phyloP scores from a whole-genome alignment of 2,888 invertebrate genomes.

The Acrocyrtus sp. region DNA sequence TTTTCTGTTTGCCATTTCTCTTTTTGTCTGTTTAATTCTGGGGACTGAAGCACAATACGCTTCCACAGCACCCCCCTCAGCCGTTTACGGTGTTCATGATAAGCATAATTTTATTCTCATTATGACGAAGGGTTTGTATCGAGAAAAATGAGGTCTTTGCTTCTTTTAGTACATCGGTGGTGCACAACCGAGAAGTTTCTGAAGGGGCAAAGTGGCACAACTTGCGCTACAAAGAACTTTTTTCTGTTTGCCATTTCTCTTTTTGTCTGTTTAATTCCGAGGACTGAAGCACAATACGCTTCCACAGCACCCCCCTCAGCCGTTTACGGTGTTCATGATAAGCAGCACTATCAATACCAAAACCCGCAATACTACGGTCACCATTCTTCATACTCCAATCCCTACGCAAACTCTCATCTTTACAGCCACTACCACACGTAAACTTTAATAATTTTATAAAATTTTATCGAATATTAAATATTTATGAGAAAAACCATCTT shows the following conservation, averaged over 20 bases:
- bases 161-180: too few species aligned
- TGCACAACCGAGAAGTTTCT: too few species aligned
- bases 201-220: too few species aligned
- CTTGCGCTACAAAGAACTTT: too few species aligned
- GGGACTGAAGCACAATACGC: conserved; percentile 31
- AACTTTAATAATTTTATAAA: neutral
- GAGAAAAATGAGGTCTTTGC: too few species aligned
- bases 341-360: conserved; percentile 16
- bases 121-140: too few species aligned
- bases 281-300: conserved; percentile 29
- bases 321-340: conserved; percentile 31
- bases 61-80: conserved; percentile 30
- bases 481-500: too few species aligned
- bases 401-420: conserved; percentile 33
- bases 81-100: conserved; percentile 30
- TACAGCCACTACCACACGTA: conserved; percentile 45
- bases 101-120: too few species aligned
- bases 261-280: too few species aligned
- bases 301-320: conserved; percentile 31
- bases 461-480: neutral
- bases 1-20: too few species aligned
- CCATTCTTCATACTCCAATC: conserved; percentile 31
- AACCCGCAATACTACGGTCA: conserved; percentile 33
- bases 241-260: too few species aligned
- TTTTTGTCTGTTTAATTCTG: too few species aligned